A percentile compares a stretch with the other conserved stretches of the same genome.
Evolutionary conservation across 2,113 vertebrate species (phyloP).

Genomic region (Raphicerus campestris): DNA sequence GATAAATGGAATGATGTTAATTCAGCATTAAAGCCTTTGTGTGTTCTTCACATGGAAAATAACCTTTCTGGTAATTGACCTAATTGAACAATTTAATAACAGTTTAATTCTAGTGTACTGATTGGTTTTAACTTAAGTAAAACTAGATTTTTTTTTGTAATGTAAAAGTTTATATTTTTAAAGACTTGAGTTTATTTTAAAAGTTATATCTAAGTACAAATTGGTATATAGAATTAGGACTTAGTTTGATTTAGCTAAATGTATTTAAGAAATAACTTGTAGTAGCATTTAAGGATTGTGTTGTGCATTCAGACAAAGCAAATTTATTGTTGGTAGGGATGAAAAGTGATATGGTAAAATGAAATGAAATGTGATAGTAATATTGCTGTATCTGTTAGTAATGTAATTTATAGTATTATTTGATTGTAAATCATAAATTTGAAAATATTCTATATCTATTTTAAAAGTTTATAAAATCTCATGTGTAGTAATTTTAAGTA

Average conservation of each 20-base stretch:
- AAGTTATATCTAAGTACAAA: background rate
- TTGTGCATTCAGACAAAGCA: background rate
- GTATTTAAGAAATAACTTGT: conserved; percentile 13
- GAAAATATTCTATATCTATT: background rate
- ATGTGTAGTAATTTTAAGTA: conserved; percentile 40
- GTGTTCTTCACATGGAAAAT: conserved; percentile 20
- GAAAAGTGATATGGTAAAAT: background rate
- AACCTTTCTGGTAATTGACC: conserved; percentile 70
- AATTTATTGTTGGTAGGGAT: conserved; percentile 17
- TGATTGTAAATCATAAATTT: background rate
- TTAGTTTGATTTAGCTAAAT: conserved; percentile 19
- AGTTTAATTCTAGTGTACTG: background rate
- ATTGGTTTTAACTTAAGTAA: conserved; percentile 28
- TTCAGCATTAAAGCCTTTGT: conserved; percentile 68
- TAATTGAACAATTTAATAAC: conserved; percentile 32
- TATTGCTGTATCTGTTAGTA: background rate
- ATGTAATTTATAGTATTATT: background rate
- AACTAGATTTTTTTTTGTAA: background rate
- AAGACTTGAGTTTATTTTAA: conserved; percentile 15
- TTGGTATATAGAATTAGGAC: background rate
- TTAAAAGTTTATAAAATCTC: conserved; percentile 34
- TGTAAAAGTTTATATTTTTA: conserved; percentile 29
- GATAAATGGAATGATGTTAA: conserved; percentile 75
- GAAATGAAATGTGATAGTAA: background rate
- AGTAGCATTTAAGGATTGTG: conserved; percentile 20